These are phyloP conservation scores for Panonychus citri DNA, from an alignment of 1,140 invertebrate genomes.

Conservation along the genomic window DNA sequence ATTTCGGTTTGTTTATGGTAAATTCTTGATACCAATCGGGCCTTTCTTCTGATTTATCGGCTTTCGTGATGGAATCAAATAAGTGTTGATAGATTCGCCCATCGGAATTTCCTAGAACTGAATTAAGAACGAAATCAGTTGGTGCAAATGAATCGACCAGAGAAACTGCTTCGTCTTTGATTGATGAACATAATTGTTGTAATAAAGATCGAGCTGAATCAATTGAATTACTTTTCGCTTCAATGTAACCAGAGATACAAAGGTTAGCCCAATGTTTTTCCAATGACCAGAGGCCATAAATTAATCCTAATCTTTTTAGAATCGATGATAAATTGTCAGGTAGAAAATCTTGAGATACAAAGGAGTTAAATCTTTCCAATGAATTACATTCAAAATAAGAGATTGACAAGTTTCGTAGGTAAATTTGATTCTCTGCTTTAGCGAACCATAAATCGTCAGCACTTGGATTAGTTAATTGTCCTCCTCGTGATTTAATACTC, in stretches of 20 bases:
- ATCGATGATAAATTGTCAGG: conserved; percentile 6
- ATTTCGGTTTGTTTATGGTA: conserved; percentile 5
- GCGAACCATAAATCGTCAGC: conserved; percentile 45
- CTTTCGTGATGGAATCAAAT: conserved; percentile 11
- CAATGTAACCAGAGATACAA: conserved; percentile 15
- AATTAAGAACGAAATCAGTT: conserved; percentile 60
- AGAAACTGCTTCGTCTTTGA: conserved; percentile 46
- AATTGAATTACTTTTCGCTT: conserved; percentile 16
- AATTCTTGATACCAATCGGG: conserved; percentile 12
- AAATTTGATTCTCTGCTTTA: conserved; percentile 57
- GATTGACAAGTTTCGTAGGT: conserved; percentile 44
- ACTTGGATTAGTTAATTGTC: conserved; percentile 33
- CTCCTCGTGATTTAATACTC: conserved; percentile 24
- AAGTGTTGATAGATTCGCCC: conserved; percentile 16
- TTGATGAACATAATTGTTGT: conserved; percentile 31
- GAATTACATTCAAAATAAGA: conserved; percentile 39
- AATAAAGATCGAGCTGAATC: conserved; percentile 33
- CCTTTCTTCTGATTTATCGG: conserved; percentile 7
- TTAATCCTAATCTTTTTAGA: conserved; percentile 10
- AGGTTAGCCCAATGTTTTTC: conserved; percentile 12
- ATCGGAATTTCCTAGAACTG: conserved; percentile 46
- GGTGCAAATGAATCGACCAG: conserved; percentile 69
- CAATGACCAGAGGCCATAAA: conserved; percentile 17
- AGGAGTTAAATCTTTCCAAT: not conserved
- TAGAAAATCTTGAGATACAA: not conserved